Evolutionary conservation across 2,113 vertebrate species (phyloP).

Genomic region (Noctilio leporinus): DNA sequence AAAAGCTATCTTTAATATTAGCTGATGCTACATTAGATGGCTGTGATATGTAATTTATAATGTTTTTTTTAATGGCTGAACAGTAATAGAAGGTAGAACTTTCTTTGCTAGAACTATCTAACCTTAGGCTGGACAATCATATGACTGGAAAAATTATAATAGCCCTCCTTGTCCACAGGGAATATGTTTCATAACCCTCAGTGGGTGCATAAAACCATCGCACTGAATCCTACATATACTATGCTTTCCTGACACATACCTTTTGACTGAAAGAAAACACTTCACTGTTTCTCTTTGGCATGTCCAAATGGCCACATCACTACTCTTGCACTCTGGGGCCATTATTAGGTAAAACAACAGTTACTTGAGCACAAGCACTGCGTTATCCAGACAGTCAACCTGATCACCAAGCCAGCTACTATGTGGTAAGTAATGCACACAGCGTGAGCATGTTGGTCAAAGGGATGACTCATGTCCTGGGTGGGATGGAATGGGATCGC

Average conservation of each 20-base stretch:
- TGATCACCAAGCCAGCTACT: not conserved
- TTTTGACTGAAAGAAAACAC: not conserved
- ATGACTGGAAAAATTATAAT: not conserved
- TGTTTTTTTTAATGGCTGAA: not conserved
- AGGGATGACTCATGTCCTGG: not conserved
- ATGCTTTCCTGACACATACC: not conserved
- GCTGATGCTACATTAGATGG: not conserved
- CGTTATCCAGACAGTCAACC: not conserved
- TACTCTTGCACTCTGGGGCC: not conserved
- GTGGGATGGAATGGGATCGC: too few species aligned
- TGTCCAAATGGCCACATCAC: not conserved
- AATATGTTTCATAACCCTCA: not conserved
- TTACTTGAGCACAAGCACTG: not conserved
- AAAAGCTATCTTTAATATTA: slow-evolving; percentile 5
- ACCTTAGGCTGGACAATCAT: not conserved
- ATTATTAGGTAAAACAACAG: not conserved
- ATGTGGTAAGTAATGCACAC: not conserved
- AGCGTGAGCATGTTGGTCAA: not conserved
- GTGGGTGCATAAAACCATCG: not conserved
- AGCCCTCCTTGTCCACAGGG: not conserved
- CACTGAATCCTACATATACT: not conserved
- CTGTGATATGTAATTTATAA: not conserved
- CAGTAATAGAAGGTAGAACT: not conserved
- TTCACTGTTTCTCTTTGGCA: not conserved
- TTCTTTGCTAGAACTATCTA: not conserved